Evolutionary conservation across 2,888 invertebrate species (phyloP).

Genomic region (Podabrus alpinus): DNA sequence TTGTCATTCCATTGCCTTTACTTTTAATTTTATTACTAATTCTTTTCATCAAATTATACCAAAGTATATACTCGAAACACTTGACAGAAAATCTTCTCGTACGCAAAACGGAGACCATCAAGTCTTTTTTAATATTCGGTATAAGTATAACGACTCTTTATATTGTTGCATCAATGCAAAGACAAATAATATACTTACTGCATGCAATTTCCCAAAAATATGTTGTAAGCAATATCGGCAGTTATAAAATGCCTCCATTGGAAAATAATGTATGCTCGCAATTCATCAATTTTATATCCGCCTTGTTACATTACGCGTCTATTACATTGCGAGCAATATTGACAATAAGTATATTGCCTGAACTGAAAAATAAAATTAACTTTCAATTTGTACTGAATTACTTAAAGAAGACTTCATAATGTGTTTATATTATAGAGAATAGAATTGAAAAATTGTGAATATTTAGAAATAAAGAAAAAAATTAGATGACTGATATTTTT

Average conservation of each 20-base stretch:
- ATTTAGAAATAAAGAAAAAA: not conserved
- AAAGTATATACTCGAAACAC: conserved; percentile 37
- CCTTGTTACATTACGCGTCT: conserved; percentile 48
- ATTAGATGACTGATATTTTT: not conserved
- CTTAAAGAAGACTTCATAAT: not conserved
- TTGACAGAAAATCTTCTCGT: conserved; percentile 43
- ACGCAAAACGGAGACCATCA: conserved; percentile 44
- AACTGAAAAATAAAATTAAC: conserved; percentile 10
- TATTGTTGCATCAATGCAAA: conserved; percentile 46
- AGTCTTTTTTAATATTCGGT: conserved; percentile 43
- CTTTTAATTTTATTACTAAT: conserved; percentile 43
- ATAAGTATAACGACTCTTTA: conserved; percentile 43
- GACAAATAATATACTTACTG: conserved; percentile 43
- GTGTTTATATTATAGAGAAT: not conserved
- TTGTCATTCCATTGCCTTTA: conserved; percentile 43
- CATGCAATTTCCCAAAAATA: conserved; percentile 38
- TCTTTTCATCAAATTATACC: conserved; percentile 42
- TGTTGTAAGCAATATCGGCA: conserved; percentile 32
- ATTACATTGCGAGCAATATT: conserved; percentile 40
- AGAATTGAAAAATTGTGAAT: not conserved
- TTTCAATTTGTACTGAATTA: not conserved
- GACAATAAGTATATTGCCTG: conserved; percentile 30
- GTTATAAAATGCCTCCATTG: conserved; percentile 47
- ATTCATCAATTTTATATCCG: conserved; percentile 37
- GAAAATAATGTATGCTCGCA: conserved; percentile 41